Evolutionary conservation across 2,113 vertebrate genomes (phyloP).

Genomic region (Mirza zaza): DNA sequence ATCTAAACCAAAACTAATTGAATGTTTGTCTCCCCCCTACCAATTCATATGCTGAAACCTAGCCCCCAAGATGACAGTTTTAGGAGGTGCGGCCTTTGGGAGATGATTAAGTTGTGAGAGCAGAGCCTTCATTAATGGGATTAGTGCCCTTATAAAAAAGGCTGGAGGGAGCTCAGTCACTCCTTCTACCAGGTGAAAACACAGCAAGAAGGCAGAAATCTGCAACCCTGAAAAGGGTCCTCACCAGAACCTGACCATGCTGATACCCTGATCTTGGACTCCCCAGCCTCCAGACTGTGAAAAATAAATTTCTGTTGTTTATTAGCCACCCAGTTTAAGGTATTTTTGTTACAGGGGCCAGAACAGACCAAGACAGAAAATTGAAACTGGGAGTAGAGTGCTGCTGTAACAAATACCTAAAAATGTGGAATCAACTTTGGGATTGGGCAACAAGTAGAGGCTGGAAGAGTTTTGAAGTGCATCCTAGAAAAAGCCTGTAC

Average conservation of each 20-base stretch:
- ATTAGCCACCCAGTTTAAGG: neutral
- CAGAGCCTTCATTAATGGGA: neutral
- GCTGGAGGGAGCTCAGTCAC: neutral
- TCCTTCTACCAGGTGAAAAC: neutral
- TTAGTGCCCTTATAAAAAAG: neutral
- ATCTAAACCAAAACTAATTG: neutral
- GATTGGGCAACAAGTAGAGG: neutral
- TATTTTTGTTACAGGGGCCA: neutral
- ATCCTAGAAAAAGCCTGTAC: neutral
- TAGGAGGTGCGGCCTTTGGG: neutral
- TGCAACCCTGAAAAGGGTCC: neutral
- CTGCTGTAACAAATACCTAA: neutral
- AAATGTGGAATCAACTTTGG: neutral
- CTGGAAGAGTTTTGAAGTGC: neutral
- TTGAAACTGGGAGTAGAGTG: neutral
- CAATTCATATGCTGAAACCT: neutral
- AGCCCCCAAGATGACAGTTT: neutral
- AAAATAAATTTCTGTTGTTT: neutral
- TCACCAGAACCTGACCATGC: neutral
- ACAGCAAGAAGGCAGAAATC: neutral
- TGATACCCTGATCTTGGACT: neutral
- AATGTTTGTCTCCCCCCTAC: neutral
- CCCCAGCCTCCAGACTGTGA: neutral
- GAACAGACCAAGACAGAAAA: neutral
- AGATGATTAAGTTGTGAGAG: neutral